Conservation (phyloP, 2,797 vertebrate genomes). For the Benthosema pterotum region DNA sequence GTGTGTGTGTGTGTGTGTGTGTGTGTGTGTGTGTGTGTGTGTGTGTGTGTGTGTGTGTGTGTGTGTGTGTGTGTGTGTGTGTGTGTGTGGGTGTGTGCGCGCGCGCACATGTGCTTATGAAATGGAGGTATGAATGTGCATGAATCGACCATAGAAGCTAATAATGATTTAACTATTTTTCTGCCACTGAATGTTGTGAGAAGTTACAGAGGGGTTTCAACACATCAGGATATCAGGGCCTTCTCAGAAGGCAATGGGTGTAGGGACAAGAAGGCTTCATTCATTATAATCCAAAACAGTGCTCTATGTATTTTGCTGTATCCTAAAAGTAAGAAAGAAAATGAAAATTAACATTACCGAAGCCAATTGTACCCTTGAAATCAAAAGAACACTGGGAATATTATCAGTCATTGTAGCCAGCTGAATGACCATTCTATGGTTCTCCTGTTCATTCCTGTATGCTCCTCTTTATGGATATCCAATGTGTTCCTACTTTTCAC, state of each 20-base stretch:
- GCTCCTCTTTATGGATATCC: conserved; percentile 9
- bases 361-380: conserved; percentile 37
- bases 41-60: too few relatives aligned
- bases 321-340: conserved; percentile 40
- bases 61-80: too few relatives aligned
- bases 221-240: conserved; percentile 54
- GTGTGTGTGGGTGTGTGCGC: background rate
- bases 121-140: background rate
- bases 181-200: conserved; percentile 59
- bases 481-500: conserved; percentile 13
- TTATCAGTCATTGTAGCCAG: conserved; percentile 70
- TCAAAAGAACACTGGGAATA: conserved; percentile 51
- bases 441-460: conserved; percentile 39
- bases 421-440: conserved; percentile 62
- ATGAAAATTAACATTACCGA: conserved; percentile 35
- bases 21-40: too few relatives aligned
- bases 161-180: conserved; percentile 69
- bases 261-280: conserved; percentile 43
- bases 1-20: too few relatives aligned
- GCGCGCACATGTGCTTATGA: too few relatives aligned
- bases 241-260: conserved; percentile 77
- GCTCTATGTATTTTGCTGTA: conserved; percentile 39
- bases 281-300: conserved; percentile 54
- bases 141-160: conserved; percentile 72
- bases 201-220: conserved; percentile 69